These are phyloP conservation scores for Globia sparganii DNA, from an alignment of 2,888 invertebrate species.

Conservation along the genomic window DNA sequence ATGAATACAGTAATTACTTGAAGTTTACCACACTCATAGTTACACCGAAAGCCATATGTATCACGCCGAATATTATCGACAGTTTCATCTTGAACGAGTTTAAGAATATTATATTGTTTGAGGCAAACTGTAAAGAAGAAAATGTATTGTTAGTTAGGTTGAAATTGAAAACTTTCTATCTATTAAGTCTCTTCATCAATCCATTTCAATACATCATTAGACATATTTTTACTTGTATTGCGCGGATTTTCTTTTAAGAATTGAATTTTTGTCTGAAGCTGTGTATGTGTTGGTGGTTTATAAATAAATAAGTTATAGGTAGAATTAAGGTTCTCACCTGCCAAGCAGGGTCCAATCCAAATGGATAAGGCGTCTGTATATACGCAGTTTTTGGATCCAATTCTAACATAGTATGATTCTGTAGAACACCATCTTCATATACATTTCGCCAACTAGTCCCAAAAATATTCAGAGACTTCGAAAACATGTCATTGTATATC, in stretches of 20 bases:
- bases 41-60: slow-evolving; percentile 94
- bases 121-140: slow-evolving; percentile 83
- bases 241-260: not conserved
- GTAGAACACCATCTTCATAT: slow-evolving; percentile 80
- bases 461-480: slow-evolving; percentile 93
- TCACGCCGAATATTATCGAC: slow-evolving; percentile 93
- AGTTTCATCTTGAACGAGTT: slow-evolving; percentile 95
- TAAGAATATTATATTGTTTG: slow-evolving; percentile 93
- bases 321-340: slow-evolving; percentile 81
- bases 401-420: slow-evolving; percentile 75
- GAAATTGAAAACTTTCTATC: too few relatives aligned
- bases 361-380: slow-evolving; percentile 90
- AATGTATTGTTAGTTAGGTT: not conserved
- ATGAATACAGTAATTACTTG: slow-evolving; percentile 90
- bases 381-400: slow-evolving; percentile 87
- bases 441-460: slow-evolving; percentile 91
- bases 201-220: not conserved
- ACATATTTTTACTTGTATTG: not conserved
- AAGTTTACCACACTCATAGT: slow-evolving; percentile 91
- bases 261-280: too few relatives aligned
- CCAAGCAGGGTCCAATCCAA: slow-evolving; percentile 94
- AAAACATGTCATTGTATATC: slow-evolving; percentile 94
- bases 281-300: too few relatives aligned
- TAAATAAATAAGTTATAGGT: not conserved
- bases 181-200: not conserved